Conservation (phyloP, 2,888 invertebrate species). For the Nycteola revayana region DNA sequence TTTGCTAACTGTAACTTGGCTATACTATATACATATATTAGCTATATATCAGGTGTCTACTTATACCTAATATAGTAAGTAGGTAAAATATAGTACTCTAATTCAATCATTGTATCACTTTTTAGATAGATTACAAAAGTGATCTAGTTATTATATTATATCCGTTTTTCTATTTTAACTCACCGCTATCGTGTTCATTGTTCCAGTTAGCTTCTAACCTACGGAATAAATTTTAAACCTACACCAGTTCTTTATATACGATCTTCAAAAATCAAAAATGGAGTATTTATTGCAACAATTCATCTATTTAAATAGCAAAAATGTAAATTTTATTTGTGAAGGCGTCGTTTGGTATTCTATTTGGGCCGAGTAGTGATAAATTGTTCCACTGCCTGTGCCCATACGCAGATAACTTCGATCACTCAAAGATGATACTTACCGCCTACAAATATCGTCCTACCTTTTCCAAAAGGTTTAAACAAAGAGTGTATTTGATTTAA, state of each 20-base stretch:
- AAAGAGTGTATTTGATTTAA: too few relatives aligned
- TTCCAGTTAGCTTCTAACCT: constrained; percentile 45
- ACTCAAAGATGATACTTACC: constrained; percentile 37
- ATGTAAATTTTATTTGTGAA: constrained; percentile 72
- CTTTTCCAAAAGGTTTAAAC: neutral
- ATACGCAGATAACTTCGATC: constrained; percentile 32
- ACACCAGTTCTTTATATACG: constrained; percentile 67
- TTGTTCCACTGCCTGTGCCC: constrained; percentile 50
- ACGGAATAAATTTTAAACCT: constrained; percentile 51
- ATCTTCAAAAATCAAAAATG: constrained; percentile 62
- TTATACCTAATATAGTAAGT: too few relatives aligned
- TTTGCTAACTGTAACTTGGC: too few relatives aligned
- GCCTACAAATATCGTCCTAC: constrained; percentile 25
- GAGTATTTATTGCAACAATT: constrained; percentile 69
- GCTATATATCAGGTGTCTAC: too few relatives aligned
- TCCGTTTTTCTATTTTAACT: too few relatives aligned
- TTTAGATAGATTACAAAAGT: too few relatives aligned
- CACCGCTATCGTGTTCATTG: constrained; percentile 66
- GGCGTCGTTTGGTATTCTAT: constrained; percentile 62
- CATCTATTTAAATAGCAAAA: constrained; percentile 58
- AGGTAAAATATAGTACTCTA: too few relatives aligned
- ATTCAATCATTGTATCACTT: too few relatives aligned
- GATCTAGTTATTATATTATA: too few relatives aligned
- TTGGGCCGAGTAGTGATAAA: constrained; percentile 60
- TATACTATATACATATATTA: too few relatives aligned